Evolutionary conservation across 2,888 invertebrate species (phyloP).

Genomic region (Cheilosia vulpina): DNA sequence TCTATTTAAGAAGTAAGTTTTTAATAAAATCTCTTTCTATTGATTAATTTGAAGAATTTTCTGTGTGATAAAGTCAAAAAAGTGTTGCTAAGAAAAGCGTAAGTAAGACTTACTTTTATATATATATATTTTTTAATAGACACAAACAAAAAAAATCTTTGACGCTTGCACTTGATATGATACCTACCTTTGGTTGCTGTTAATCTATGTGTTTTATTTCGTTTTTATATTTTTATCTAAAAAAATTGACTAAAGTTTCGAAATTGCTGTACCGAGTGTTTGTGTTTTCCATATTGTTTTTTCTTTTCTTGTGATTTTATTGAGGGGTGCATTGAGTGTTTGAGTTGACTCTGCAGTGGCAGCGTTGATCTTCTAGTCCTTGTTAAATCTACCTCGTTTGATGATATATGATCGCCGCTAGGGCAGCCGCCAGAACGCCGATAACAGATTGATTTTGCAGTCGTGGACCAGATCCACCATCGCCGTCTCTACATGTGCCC

Average conservation of each 20-base stretch:
- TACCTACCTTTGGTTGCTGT: conserved; percentile 47
- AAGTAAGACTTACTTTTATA: neutral
- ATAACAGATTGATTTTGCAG: conserved; percentile 61
- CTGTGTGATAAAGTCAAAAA: conserved; percentile 39
- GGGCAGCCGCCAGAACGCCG: conserved; percentile 66
- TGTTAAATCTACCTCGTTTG: conserved; percentile 78
- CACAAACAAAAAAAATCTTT: neutral
- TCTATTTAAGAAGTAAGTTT: conserved; percentile 25
- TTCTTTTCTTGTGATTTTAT: conserved; percentile 36
- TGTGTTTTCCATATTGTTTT: conserved; percentile 10
- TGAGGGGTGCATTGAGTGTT: conserved; percentile 57
- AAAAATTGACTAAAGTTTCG: conserved; percentile 72
- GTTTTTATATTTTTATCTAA: conserved; percentile 54
- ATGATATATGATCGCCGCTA: conserved; percentile 60
- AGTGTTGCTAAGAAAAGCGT: conserved; percentile 59
- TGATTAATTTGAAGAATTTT: conserved; percentile 30
- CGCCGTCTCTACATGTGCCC: conserved; percentile 79
- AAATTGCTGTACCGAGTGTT: conserved; percentile 68
- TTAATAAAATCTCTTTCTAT: conserved; percentile 41
- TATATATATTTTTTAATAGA: conserved; percentile 1
- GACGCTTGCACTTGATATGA: conserved; percentile 55
- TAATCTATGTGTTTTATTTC: conserved; percentile 21
- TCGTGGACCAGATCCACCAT: conserved; percentile 74
- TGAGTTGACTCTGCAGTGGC: conserved; percentile 51
- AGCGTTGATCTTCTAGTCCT: conserved; percentile 22